Evolutionary conservation across 2,888 invertebrate genomes (phyloP).

Genomic region (Drosophila yooni): DNA sequence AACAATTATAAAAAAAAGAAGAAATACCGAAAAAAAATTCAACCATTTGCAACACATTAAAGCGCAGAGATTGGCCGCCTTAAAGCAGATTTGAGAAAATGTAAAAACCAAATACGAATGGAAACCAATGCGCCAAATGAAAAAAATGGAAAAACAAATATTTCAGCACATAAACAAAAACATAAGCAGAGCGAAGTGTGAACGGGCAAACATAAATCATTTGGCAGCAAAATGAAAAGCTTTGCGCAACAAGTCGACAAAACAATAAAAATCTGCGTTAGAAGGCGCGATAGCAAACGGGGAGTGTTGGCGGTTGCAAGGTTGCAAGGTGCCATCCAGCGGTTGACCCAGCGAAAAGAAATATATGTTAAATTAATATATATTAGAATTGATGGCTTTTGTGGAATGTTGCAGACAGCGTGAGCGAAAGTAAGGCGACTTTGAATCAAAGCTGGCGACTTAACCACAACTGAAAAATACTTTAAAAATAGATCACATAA

Average conservation of each 20-base stretch:
- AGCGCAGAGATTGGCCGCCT: constrained; percentile 30
- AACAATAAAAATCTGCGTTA: constrained; percentile 69
- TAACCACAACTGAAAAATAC: constrained; percentile 11
- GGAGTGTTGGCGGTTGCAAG: not conserved
- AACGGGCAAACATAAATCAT: constrained; percentile 73
- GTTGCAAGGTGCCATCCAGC: constrained; percentile 44
- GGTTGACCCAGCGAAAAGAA: constrained; percentile 68
- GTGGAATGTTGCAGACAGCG: constrained; percentile 1
- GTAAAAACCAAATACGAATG: constrained; percentile 1
- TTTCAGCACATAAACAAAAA: constrained; percentile 42
- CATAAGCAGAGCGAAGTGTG: constrained; percentile 45
- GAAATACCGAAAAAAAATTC: not conserved
- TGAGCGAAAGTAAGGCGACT: not conserved
- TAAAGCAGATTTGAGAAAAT: constrained; percentile 13
- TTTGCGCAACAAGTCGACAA: constrained; percentile 76
- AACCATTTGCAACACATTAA: constrained; percentile 25
- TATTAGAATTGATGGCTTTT: constrained; percentile 72
- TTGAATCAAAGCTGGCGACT: constrained; percentile 17
- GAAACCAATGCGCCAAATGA: constrained; percentile 32
- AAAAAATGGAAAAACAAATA: constrained; percentile 8
- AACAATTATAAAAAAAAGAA: constrained; percentile 51
- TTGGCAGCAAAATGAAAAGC: constrained; percentile 73
- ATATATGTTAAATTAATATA: constrained; percentile 75
- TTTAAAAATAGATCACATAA: constrained; percentile 14
- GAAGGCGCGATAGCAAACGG: not conserved